phyloP scores from a whole-genome alignment of 1,140 invertebrate species.

The Neotoxoptera formosana region DNA sequence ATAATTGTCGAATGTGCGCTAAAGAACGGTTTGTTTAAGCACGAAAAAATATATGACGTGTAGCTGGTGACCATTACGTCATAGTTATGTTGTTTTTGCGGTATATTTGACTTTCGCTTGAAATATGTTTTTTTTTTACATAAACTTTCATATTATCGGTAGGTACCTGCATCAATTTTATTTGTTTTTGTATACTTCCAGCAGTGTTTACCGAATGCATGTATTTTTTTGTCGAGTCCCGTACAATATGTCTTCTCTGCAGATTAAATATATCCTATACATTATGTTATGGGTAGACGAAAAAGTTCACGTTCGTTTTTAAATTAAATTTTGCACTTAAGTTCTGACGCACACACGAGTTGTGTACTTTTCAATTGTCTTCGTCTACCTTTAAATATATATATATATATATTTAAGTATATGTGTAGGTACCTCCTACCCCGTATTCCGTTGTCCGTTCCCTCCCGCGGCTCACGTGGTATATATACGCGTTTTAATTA shows the following conservation, averaged over 20 bases:
- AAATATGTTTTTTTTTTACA: background rate
- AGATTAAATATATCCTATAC: background rate
- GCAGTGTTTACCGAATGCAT: background rate
- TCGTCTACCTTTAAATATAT: background rate
- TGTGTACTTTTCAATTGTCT: background rate
- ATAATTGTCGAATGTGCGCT: background rate
- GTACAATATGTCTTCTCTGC: background rate
- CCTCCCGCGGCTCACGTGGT: background rate
- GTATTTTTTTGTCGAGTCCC: background rate
- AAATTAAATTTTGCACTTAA: conserved; percentile 7
- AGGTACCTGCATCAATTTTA: background rate
- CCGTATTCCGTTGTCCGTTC: background rate
- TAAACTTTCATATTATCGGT: background rate
- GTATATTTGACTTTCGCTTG: background rate
- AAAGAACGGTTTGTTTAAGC: background rate
- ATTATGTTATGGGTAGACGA: background rate
- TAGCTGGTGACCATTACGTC: background rate
- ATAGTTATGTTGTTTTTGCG: background rate
- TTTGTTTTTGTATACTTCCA: background rate
- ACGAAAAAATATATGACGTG: background rate
- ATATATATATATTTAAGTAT: background rate
- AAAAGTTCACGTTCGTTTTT: background rate
- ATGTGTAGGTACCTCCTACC: background rate
- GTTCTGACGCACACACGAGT: background rate
- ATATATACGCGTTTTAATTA: background rate